Percentiles rank a stretch among this genome's conserved stretches.
Evolutionary conservation across 2,888 invertebrate genomes (phyloP).

Genomic region (Drosophila lutescens): DNA sequence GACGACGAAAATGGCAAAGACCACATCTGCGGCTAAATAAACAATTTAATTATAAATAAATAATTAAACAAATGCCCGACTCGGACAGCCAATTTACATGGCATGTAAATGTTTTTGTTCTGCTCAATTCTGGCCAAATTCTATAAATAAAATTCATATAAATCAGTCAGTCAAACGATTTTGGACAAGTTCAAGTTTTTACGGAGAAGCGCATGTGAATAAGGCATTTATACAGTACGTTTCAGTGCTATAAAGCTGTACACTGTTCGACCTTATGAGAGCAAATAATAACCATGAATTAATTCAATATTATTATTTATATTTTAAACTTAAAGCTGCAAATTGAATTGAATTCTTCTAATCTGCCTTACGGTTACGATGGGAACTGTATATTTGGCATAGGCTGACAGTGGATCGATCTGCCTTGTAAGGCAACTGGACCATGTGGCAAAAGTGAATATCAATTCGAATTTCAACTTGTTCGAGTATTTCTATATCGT

Average conservation of each 20-base stretch:
- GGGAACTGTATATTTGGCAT: conserved; percentile 30
- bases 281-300: no score
- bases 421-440: conserved; percentile 63
- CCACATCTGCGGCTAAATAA: conserved; percentile 58
- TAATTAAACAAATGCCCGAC: conserved; percentile 67
- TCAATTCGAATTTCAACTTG: conserved; percentile 41
- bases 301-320: neutral
- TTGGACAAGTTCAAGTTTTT: conserved; percentile 62
- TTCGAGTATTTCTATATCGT: conserved; percentile 34
- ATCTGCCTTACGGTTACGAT: conserved; percentile 11
- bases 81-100: conserved; percentile 70
- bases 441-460: conserved; percentile 69
- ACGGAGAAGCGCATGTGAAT: conserved; percentile 36
- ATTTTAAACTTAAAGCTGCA: neutral
- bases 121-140: conserved; percentile 22
- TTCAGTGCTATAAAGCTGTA: neutral
- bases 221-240: conserved; percentile 12
- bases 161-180: conserved; percentile 56
- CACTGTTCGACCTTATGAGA: neutral
- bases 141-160: conserved; percentile 46
- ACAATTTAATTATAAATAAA: conserved; percentile 79
- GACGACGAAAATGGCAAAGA: conserved; percentile 59
- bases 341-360: neutral
- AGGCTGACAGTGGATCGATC: conserved; percentile 50
- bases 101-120: conserved; percentile 56